Base-by-base conservation (phyloP, 2,797 vertebrate species). In the Hafferia zeledoni region DNA sequence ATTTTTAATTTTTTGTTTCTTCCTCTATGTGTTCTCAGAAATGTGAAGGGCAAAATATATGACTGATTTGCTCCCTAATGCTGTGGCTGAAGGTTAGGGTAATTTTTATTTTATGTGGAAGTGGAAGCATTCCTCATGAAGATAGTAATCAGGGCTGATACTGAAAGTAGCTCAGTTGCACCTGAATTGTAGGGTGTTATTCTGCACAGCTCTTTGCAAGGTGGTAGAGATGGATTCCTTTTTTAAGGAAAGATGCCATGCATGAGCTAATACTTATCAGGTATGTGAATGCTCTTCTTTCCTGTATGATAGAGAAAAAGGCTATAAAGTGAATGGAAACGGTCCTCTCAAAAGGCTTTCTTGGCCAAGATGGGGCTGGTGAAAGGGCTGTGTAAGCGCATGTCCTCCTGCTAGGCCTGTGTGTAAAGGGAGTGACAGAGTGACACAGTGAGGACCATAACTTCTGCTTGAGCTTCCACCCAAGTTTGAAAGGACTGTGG, bases 1-100 rank as follows among this genome's bases (percentile, higher is more conserved):
- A 97, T 97, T 98, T 97, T 96, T 90, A 95, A 97, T 97, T 90
- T 98, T 97, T 96, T 94, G 91, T 93, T 90, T 86, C 87, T 79
- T 83, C 86, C 69, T 95, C 43, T 90, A 80, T 82, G 57, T 90
- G 43, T 95, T 89, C 77, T 90, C 65, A 89, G 91, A 90, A 84
- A 95, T 76, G 55, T 49, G 88, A 96, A 96, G 53, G 70, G 31
- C 31, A 56, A 96, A 92, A 52, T 44, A 19, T 61, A 80, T 75
- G 89, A 92, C 41, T 61, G 76, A 95, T 87, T 90, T 47, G 56
- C 85, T 92, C 60, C 65, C 87, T 82, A 68, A 92, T 80, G 92
- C 69, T 79, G 17, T 87, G 64, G 82, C 67, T 93, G 93, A 96
- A 87, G 87, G n/a, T 91, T 96, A 89, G 69, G 87, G 60, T 72